A percentile compares a stretch with the other conserved stretches of the same genome.
Conservation (phyloP, 2,113 vertebrate genomes). For the Heptranchias perlo region DNA sequence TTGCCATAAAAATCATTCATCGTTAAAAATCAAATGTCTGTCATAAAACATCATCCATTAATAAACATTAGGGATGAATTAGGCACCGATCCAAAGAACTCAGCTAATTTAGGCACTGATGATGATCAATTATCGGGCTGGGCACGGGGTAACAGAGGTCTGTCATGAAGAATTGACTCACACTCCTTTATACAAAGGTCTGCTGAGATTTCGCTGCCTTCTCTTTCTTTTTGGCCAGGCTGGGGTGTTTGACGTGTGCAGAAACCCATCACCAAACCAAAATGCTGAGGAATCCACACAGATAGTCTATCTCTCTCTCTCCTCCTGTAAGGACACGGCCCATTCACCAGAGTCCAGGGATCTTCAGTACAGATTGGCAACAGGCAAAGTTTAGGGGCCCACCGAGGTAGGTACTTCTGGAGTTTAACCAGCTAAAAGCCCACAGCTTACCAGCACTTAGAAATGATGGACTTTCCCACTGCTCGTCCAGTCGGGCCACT, state of each 20-base stretch:
- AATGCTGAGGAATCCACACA: background rate
- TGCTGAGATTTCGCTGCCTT: background rate
- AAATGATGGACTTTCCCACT: background rate
- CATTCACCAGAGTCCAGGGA: background rate
- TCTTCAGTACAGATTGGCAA: background rate
- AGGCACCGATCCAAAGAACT: background rate
- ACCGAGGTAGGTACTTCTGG: background rate
- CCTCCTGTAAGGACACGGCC: background rate
- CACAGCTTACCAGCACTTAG: background rate
- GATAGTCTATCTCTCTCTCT: no score
- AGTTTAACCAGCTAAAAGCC: background rate
- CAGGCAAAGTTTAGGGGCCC: background rate
- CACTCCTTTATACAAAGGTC: background rate
- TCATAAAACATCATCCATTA: slow-evolving; percentile 7
- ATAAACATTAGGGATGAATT: background rate
- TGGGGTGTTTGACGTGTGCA: background rate
- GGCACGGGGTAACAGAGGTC: background rate
- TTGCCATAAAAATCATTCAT: slow-evolving; percentile 3
- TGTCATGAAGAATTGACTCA: background rate
- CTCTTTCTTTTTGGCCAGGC: background rate
- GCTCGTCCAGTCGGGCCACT: background rate
- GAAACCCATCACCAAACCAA: background rate
- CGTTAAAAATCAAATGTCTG: slow-evolving; percentile 17
- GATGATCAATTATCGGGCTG: background rate
- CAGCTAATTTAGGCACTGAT: background rate